These are phyloP conservation scores for Liopterus haemorrhoidalis DNA, from an alignment of 2,888 invertebrate species.

Conservation along the genomic window DNA sequence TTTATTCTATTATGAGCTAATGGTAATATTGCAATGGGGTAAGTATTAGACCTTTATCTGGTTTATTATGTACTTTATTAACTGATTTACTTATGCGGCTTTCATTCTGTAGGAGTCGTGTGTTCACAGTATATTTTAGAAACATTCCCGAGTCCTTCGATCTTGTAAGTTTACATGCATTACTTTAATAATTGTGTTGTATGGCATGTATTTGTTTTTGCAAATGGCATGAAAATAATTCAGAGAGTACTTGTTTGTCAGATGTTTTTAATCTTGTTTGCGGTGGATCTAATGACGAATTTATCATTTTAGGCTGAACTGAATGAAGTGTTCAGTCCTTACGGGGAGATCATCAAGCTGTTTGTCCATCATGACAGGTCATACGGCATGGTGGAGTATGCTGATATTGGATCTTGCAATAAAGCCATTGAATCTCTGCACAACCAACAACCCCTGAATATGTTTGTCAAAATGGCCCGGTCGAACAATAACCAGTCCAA, in stretches of 20 bases:
- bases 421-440: conserved; percentile 8
- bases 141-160: conserved; percentile 9
- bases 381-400: conserved; percentile 18
- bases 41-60: no score
- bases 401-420: conserved; percentile 13
- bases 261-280: no score
- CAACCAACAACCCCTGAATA: conserved; percentile 7
- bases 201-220: no score
- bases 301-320: conserved; percentile 4
- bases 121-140: conserved; percentile 12
- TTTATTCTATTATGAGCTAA: conserved; percentile 5
- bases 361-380: conserved; percentile 6
- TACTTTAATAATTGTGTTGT: background rate
- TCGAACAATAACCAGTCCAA: background rate
- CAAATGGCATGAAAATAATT: no score
- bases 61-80: no score
- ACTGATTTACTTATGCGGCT: no score
- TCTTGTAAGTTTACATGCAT: conserved; percentile 11
- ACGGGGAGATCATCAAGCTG: conserved; percentile 11
- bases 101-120: conserved; percentile 4
- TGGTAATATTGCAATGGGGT: conserved; percentile 1
- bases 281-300: background rate
- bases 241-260: no score
- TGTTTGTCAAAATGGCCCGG: conserved; percentile 12
- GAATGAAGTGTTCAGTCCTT: conserved; percentile 5